phyloP scores from a whole-genome alignment of 2,797 vertebrate species.

The Scomberomorus guttatus region DNA sequence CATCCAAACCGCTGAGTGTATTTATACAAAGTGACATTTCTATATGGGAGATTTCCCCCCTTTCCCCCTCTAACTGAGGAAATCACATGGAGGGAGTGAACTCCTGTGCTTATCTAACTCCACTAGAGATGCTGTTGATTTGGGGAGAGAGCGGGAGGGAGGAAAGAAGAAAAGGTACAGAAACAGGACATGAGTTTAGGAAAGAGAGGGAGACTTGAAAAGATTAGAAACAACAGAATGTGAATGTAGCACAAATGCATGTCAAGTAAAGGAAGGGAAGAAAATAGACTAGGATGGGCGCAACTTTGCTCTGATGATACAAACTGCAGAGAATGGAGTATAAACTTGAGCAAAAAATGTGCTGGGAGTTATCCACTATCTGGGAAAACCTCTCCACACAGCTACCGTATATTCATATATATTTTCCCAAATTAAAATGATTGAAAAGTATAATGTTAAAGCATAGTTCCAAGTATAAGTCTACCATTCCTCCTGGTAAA shows the following conservation, averaged over 20 bases:
- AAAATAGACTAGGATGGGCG: background rate
- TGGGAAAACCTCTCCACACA: background rate
- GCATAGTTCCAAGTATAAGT: background rate
- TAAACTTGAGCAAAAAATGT: background rate
- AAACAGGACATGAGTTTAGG: background rate
- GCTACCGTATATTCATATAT: background rate
- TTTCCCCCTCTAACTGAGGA: conserved; percentile 47
- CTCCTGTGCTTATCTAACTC: conserved; percentile 41
- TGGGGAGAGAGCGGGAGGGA: background rate
- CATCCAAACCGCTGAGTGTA: conserved; percentile 73
- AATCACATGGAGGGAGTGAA: conserved; percentile 35
- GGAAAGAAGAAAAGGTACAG: conserved; percentile 24
- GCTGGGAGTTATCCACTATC: background rate
- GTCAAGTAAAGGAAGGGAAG: background rate
- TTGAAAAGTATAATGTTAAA: background rate
- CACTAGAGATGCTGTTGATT: conserved; percentile 21
- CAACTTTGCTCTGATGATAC: background rate
- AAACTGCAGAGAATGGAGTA: background rate
- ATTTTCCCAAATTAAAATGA: background rate
- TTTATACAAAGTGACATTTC: conserved; percentile 82
- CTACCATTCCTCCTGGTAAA: background rate
- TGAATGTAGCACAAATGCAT: background rate
- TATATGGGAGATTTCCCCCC: conserved; percentile 63
- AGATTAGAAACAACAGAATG: background rate
- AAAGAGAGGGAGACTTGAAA: background rate